Conservation (phyloP, 2,113 vertebrate genomes). For the Strigops habroptila region DNA sequence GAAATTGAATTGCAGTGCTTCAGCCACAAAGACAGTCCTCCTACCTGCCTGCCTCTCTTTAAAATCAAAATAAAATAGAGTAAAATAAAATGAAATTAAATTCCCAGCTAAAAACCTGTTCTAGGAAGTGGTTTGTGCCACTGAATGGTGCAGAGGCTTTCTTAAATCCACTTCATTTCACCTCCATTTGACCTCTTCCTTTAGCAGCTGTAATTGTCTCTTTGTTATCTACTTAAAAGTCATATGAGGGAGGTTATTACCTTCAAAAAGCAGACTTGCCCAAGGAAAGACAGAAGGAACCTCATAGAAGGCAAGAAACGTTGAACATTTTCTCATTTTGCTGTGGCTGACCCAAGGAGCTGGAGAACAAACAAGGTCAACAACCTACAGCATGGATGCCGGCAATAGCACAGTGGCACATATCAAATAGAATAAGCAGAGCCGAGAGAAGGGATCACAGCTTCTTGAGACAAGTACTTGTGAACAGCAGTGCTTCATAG, state of each 20-base stretch:
- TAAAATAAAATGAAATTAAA: not conserved
- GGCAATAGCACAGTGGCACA: not conserved
- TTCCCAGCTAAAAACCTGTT: not conserved
- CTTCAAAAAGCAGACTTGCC: not conserved
- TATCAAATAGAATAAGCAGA: not conserved
- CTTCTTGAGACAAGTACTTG: not conserved
- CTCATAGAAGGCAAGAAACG: not conserved
- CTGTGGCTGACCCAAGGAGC: not conserved
- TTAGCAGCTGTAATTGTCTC: slow-evolving; percentile 13
- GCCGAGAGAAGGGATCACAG: not conserved
- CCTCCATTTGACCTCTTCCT: not conserved
- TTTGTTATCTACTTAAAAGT: slow-evolving; percentile 15
- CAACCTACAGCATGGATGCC: not conserved
- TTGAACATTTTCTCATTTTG: not conserved
- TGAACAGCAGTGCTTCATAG: not conserved
- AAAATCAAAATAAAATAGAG: not conserved
- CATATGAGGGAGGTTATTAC: not conserved
- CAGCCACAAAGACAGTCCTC: not conserved
- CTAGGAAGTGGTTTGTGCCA: not conserved
- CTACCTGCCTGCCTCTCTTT: not conserved
- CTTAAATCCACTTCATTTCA: slow-evolving; percentile 16
- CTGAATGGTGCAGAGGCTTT: not conserved
- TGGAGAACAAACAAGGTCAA: not conserved
- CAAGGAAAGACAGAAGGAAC: not conserved
- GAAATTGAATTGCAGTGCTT: not conserved